phyloP scores from a whole-genome alignment of 1,140 invertebrate genomes.

The Pemphigus obesinymphae region DNA sequence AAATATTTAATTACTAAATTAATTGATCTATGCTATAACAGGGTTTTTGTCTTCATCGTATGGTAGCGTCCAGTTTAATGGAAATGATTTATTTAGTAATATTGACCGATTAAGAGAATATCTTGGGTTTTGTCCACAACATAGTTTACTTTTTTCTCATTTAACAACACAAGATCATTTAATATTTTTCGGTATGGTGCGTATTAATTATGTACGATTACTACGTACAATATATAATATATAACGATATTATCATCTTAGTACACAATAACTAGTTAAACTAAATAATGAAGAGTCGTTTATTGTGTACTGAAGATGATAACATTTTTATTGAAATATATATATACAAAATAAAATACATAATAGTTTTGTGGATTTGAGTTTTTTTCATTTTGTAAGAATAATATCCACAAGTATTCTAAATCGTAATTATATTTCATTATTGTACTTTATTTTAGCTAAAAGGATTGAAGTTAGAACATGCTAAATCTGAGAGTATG shows the following conservation, averaged over 20 bases:
- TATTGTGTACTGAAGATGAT: too few relatives aligned
- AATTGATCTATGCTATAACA: constrained; percentile 37
- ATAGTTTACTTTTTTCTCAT: too few relatives aligned
- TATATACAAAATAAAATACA: too few relatives aligned
- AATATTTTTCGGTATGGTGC: constrained; percentile 46
- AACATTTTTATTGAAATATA: too few relatives aligned
- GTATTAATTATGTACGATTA: not conserved
- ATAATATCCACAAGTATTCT: too few relatives aligned
- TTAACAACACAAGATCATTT: constrained; percentile 88
- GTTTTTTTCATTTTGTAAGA: too few relatives aligned
- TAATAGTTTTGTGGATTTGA: too few relatives aligned
- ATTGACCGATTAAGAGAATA: constrained; percentile 54
- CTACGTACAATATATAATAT: too few relatives aligned
- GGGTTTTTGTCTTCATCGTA: constrained; percentile 61
- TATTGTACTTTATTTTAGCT: constrained; percentile 51
- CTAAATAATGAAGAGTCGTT: too few relatives aligned
- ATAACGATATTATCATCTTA: too few relatives aligned
- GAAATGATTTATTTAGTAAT: constrained; percentile 58
- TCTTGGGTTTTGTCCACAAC: constrained; percentile 84
- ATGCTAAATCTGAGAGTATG: constrained; percentile 49
- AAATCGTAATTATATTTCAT: not conserved
- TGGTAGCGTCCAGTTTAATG: too few relatives aligned
- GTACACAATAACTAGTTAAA: too few relatives aligned
- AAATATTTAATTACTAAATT: not conserved
- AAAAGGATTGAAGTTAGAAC: constrained; percentile 52